These are phyloP conservation scores for Psix sp. DNA, from an alignment of 1,140 invertebrate genomes.

Conservation along the genomic window DNA sequence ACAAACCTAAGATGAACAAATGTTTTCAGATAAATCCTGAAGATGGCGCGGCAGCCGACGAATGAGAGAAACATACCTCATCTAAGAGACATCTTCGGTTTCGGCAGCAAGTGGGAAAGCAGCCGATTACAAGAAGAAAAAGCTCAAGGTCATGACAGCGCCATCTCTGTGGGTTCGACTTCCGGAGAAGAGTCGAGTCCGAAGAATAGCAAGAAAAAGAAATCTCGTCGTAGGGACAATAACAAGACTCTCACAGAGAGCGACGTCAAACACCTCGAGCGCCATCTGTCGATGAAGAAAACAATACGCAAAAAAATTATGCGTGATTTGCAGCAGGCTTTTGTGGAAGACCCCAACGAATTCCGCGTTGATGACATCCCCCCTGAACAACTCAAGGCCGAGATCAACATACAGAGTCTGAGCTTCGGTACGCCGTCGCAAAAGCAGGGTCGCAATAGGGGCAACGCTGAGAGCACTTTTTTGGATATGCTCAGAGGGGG, in stretches of 20 bases:
- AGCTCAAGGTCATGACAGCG: constrained; percentile 75
- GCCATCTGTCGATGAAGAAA: constrained; percentile 91
- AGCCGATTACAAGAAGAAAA: constrained; percentile 67
- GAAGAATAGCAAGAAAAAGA: constrained; percentile 80
- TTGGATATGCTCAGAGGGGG: constrained; percentile 82
- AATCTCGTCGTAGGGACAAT: constrained; percentile 77
- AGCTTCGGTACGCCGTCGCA: constrained; percentile 78
- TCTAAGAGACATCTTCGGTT: constrained; percentile 83
- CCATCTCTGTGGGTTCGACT: constrained; percentile 77
- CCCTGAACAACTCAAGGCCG: constrained; percentile 82
- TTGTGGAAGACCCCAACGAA: constrained; percentile 85
- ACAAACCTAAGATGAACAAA: no score
- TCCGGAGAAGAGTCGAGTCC: constrained; percentile 79
- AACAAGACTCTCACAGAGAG: constrained; percentile 81
- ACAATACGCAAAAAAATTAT: constrained; percentile 91
- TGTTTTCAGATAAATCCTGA: background rate
- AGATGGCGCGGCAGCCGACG: constrained; percentile 74
- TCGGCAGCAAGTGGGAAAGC: constrained; percentile 74
- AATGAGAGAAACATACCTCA: constrained; percentile 83
- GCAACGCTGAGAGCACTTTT: constrained; percentile 81
- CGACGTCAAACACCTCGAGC: constrained; percentile 86
- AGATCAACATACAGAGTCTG: constrained; percentile 82
- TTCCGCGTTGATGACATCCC: constrained; percentile 83
- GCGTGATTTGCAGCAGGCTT: constrained; percentile 86
- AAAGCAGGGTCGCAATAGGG: constrained; percentile 75